phyloP scores from a whole-genome alignment of 2,797 vertebrate genomes.

The Characodon lateralis region DNA sequence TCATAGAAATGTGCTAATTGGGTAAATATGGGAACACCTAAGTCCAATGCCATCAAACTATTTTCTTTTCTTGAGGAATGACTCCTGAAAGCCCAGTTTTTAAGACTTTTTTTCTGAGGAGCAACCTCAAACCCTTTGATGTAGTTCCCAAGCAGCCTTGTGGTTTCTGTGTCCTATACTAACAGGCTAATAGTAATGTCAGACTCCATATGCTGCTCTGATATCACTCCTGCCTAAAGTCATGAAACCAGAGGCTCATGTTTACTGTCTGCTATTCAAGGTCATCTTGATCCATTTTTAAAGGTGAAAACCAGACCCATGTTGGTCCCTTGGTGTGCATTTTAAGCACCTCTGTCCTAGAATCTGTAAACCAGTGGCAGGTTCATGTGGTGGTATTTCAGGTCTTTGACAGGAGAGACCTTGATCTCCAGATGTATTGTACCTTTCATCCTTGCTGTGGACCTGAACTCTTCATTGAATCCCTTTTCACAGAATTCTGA shows the following conservation, averaged over 20 bases:
- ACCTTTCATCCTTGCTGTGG: constrained; percentile 36
- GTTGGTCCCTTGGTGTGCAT: constrained; percentile 63
- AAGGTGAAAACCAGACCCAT: constrained; percentile 48
- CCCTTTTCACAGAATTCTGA: constrained; percentile 7
- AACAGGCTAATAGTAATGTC: not conserved
- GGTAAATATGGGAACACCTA: not conserved
- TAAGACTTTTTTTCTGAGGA: not conserved
- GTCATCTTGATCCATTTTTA: constrained; percentile 44
- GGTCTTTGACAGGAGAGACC: constrained; percentile 42
- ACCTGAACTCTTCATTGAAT: constrained; percentile 20
- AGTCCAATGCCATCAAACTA: not conserved
- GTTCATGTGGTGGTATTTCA: constrained; percentile 17
- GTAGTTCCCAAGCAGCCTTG: not conserved
- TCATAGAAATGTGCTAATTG: not conserved
- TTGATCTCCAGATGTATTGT: constrained; percentile 47
- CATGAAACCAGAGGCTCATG: not conserved
- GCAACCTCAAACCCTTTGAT: not conserved
- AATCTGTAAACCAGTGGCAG: constrained; percentile 49
- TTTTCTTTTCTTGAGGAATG: not conserved
- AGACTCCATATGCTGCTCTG: not conserved
- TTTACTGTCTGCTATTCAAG: constrained; percentile 65
- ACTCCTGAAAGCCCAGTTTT: not conserved
- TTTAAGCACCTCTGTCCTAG: constrained; percentile 49
- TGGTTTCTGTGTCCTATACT: not conserved
- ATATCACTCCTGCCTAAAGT: not conserved